Evolutionary conservation across 2,888 invertebrate genomes (phyloP).

Genomic region (Aleiodes leptofemur): DNA sequence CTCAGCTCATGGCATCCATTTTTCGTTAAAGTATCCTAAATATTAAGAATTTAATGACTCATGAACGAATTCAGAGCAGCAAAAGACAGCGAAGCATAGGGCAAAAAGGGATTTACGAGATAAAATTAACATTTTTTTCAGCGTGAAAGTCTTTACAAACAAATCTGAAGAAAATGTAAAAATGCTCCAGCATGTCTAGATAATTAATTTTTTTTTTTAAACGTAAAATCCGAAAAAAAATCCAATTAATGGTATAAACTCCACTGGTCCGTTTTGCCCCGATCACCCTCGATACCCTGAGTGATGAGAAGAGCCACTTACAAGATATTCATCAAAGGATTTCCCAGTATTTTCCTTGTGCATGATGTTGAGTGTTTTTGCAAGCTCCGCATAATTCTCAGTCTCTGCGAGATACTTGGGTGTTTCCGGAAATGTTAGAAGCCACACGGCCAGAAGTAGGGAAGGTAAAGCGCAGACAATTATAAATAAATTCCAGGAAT

Average conservation of each 20-base stretch:
- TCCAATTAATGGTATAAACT: too few relatives aligned
- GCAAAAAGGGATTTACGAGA: too few relatives aligned
- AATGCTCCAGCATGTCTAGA: too few relatives aligned
- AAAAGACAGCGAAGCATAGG: too few relatives aligned
- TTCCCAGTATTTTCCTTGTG: constrained; percentile 83
- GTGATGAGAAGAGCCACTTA: constrained; percentile 64
- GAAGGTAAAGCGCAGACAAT: constrained; percentile 84
- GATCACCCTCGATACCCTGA: too few relatives aligned
- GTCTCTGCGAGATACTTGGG: constrained; percentile 88
- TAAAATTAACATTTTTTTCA: too few relatives aligned
- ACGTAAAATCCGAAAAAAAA: not conserved
- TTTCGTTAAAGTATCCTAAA: constrained; percentile 49
- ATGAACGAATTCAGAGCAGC: too few relatives aligned
- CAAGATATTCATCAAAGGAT: constrained; percentile 66
- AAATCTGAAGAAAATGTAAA: not conserved
- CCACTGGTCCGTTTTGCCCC: too few relatives aligned
- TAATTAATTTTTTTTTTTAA: too few relatives aligned
- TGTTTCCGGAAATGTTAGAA: constrained; percentile 85
- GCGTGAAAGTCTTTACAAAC: too few relatives aligned
- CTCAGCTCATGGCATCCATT: constrained; percentile 46
- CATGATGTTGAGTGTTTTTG: constrained; percentile 81
- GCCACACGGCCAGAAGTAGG: constrained; percentile 80
- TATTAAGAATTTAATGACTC: not conserved
- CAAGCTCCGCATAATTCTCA: constrained; percentile 84
- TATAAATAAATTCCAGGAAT: constrained; percentile 88